Evolutionary conservation across 2,797 vertebrate species (phyloP).

Genomic region (Varecia variegata): DNA sequence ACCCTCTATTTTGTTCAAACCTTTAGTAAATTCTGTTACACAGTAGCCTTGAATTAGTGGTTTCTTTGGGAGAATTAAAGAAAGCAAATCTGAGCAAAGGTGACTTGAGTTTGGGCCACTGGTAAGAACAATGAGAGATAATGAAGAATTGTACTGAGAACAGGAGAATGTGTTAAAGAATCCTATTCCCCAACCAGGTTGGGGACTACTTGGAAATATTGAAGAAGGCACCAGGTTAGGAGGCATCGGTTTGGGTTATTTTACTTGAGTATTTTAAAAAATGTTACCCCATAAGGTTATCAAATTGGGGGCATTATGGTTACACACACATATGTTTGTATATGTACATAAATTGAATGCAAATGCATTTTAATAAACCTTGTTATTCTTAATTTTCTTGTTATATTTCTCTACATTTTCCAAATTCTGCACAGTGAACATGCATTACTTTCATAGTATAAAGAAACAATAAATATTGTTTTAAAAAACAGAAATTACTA

Average conservation of each 20-base stretch:
- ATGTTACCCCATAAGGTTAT: not conserved
- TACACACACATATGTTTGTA: not conserved
- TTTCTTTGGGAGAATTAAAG: not conserved
- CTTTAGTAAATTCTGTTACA: not conserved
- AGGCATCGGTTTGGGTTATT: not conserved
- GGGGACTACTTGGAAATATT: not conserved
- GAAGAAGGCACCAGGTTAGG: not conserved
- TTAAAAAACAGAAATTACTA: slow-evolving; percentile 22
- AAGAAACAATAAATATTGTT: slow-evolving; percentile 9
- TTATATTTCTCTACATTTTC: not conserved
- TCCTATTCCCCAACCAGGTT: not conserved
- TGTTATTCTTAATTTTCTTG: slow-evolving; percentile 3
- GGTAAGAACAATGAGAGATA: not conserved
- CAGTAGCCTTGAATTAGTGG: not conserved
- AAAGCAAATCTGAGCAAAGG: not conserved
- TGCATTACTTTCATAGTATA: not conserved
- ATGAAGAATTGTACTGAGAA: not conserved
- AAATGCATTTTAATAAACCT: not conserved
- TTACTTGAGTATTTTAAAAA: not conserved
- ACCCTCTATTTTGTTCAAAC: not conserved
- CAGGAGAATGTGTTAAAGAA: not conserved
- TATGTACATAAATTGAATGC: not conserved
- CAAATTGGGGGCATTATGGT: not conserved
- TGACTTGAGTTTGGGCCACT: not conserved
- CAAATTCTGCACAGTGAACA: not conserved